These are phyloP conservation scores for Hartigia nigra DNA, from an alignment of 2,888 invertebrate species.

Conservation along the genomic window DNA sequence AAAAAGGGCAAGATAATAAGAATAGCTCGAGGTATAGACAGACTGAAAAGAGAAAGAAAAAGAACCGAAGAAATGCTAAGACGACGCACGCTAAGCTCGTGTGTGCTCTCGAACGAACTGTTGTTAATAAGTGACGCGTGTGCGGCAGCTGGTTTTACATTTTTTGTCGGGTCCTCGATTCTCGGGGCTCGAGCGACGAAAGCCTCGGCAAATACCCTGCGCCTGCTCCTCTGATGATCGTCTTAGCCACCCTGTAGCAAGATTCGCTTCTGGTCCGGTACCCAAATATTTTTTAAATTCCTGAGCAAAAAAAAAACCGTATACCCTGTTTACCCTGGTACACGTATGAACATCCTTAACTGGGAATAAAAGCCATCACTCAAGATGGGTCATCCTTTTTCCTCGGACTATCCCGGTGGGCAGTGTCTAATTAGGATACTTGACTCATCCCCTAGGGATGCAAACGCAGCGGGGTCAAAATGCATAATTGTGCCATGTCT, in stretches of 20 bases:
- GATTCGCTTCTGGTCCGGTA: constrained; percentile 17
- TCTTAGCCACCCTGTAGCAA: constrained; percentile 16
- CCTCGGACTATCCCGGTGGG: not conserved
- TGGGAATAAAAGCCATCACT: not conserved
- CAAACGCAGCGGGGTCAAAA: not conserved
- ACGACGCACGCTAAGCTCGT: constrained; percentile 21
- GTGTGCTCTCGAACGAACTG: constrained; percentile 47
- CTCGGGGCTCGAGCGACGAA: constrained; percentile 19
- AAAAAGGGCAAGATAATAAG: constrained; percentile 5
- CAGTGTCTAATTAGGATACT: not conserved
- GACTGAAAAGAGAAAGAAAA: constrained; percentile 32
- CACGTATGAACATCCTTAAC: not conserved
- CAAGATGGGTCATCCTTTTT: not conserved
- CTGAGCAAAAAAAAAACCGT: constrained; percentile 9
- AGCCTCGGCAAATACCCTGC: constrained; percentile 3
- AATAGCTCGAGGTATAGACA: constrained; percentile 16
- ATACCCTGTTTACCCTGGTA: not conserved
- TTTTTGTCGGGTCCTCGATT: constrained; percentile 41
- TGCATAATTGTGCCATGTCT: not conserved
- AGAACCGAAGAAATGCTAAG: constrained; percentile 30
- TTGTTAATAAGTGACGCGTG: constrained; percentile 62
- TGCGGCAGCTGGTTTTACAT: constrained; percentile 61
- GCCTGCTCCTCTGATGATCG: not conserved
- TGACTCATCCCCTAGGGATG: not conserved
- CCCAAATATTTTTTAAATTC: constrained; percentile 25